These are phyloP conservation scores for Pardalotus punctatus DNA, from an alignment of 2,113 vertebrate species.

Conservation along the genomic window DNA sequence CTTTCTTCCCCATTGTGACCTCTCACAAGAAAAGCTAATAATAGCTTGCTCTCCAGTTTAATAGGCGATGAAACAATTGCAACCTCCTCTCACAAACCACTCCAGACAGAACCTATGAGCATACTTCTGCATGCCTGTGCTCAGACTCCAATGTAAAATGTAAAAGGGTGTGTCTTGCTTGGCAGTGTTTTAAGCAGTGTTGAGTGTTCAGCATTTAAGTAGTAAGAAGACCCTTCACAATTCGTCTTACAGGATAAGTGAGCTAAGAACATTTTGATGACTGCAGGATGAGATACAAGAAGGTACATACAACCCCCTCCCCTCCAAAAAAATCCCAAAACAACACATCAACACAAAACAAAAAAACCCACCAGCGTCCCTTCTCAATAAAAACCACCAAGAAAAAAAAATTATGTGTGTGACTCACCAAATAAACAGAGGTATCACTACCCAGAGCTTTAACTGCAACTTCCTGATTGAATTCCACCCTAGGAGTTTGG, in stretches of 20 bases:
- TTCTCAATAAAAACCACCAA: rapidly evolving
- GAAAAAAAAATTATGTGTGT: background rate
- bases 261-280: background rate
- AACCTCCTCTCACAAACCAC: background rate
- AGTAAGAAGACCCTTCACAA: background rate
- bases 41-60: background rate
- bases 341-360: background rate
- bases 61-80: background rate
- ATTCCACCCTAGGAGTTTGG: background rate
- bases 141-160: background rate
- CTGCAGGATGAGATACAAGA: background rate
- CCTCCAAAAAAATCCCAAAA: background rate
- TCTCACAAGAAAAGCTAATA: slow-evolving; percentile 33
- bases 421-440: background rate
- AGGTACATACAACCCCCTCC: background rate
- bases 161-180: background rate
- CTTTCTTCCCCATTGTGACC: background rate
- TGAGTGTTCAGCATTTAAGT: background rate
- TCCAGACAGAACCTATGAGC: background rate
- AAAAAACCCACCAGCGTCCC: background rate
- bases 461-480: background rate
- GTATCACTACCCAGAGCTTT: background rate
- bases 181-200: background rate
- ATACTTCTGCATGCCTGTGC: background rate
- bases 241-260: background rate